phyloP scores from a whole-genome alignment of 35 echinoderm and acorn worm species.

The Eucidaris tribuloides region DNA sequence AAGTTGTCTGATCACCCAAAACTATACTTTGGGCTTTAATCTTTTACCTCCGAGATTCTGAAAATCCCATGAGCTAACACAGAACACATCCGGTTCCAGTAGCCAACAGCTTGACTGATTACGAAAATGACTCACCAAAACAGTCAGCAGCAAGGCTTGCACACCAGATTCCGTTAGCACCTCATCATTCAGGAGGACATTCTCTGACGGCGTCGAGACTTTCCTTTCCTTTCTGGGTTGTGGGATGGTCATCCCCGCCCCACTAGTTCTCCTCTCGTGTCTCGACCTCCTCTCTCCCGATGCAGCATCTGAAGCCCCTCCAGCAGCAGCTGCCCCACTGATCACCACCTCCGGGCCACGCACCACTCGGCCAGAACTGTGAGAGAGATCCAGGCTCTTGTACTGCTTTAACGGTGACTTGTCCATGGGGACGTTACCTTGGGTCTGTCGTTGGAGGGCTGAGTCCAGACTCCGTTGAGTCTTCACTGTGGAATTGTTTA shows the following conservation, averaged over 20 bases:
- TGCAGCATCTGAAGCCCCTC: neutral
- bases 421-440: conserved; percentile 33
- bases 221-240: conserved; percentile 79
- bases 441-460: conserved; percentile 64
- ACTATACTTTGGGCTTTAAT: no score
- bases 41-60: no score
- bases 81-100: no score
- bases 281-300: conserved; percentile 40
- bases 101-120: no score
- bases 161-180: conserved; percentile 88
- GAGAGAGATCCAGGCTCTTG: conserved; percentile 79
- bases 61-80: no score
- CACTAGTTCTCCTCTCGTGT: conserved; percentile 58
- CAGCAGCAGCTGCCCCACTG: conserved; percentile 21
- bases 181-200: conserved; percentile 94
- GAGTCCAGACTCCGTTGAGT: conserved; percentile 92
- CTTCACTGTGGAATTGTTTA: conserved; percentile 62
- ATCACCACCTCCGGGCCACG: conserved; percentile 51
- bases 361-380: neutral
- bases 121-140: conserved; percentile 65
- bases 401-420: conserved; percentile 83
- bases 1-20: no score
- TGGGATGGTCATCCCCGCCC: conserved; percentile 64
- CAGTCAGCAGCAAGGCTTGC: conserved; percentile 83
- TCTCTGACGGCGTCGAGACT: conserved; percentile 91